Evolutionary conservation across 2,113 vertebrate genomes (phyloP).

Genomic region (Helogale parvula): DNA sequence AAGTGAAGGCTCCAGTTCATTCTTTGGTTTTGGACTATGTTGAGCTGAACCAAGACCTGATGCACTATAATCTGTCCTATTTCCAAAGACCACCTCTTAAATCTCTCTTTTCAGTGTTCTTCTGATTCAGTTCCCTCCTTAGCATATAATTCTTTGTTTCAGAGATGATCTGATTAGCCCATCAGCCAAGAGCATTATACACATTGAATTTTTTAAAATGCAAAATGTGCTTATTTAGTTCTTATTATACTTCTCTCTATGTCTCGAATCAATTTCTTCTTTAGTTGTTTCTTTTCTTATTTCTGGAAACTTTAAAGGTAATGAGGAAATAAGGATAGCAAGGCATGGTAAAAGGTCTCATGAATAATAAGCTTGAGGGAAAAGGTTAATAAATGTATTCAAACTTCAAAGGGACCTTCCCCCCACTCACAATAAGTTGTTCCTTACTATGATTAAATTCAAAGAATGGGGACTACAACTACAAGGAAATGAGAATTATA

Average conservation of each 20-base stretch:
- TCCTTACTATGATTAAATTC: neutral
- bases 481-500: neutral
- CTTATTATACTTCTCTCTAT: neutral
- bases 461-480: neutral
- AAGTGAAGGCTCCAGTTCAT: neutral
- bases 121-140: neutral
- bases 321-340: neutral
- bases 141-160: neutral
- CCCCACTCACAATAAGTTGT: neutral
- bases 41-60: neutral
- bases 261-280: neutral
- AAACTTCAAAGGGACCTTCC: neutral
- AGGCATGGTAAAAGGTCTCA: neutral
- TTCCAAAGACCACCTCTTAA: neutral
- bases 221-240: neutral
- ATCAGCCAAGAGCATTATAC: neutral
- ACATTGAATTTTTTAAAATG: neutral
- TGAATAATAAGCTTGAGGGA: neutral
- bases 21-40: neutral
- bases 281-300: slow-evolving; percentile 14
- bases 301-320: slow-evolving; percentile 27
- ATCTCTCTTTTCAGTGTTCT: neutral
- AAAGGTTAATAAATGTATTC: neutral
- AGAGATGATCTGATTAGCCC: neutral
- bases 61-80: neutral